Conservation (phyloP, 2,797 vertebrate genomes). For the Etheostoma nigrum region DNA sequence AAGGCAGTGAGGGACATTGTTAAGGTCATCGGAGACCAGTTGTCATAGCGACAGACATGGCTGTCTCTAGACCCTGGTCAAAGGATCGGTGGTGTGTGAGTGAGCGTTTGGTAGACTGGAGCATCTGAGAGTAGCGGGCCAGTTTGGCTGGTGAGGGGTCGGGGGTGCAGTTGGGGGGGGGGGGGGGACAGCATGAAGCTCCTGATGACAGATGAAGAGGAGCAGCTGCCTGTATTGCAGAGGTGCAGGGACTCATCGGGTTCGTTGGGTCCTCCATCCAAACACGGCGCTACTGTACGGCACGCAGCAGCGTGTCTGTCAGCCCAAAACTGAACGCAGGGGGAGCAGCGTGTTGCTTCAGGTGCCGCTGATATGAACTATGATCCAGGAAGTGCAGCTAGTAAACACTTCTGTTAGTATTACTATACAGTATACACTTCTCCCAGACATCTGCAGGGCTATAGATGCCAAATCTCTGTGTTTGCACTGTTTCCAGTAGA, state of each 20-base stretch:
- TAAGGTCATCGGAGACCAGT: neutral
- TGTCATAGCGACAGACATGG: neutral
- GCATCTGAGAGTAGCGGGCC: too few relatives aligned
- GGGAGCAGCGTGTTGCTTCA: neutral
- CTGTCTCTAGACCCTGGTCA: neutral
- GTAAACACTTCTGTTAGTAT: too few relatives aligned
- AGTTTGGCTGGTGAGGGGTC: neutral
- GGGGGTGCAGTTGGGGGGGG: neutral
- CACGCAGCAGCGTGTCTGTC: too few relatives aligned
- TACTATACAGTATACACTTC: too few relatives aligned
- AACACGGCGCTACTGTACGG: too few relatives aligned
- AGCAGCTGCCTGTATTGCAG: too few relatives aligned
- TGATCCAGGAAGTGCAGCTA: neutral
- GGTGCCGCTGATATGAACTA: neutral
- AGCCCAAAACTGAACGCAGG: too few relatives aligned
- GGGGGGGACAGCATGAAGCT: neutral
- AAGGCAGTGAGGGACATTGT: slow-evolving; percentile 7
- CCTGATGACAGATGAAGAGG: neutral
- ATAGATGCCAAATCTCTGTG: too few relatives aligned
- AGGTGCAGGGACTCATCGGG: too few relatives aligned
- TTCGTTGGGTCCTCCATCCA: neutral
- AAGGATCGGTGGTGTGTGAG: neutral
- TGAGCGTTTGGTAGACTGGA: too few relatives aligned
- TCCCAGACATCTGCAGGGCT: too few relatives aligned
- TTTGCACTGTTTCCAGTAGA: neutral